Evolutionary conservation across 2,888 invertebrate genomes (phyloP), one percentile per base, ranked within the genome.

Genomic region (Calephelis perditalis): DNA sequence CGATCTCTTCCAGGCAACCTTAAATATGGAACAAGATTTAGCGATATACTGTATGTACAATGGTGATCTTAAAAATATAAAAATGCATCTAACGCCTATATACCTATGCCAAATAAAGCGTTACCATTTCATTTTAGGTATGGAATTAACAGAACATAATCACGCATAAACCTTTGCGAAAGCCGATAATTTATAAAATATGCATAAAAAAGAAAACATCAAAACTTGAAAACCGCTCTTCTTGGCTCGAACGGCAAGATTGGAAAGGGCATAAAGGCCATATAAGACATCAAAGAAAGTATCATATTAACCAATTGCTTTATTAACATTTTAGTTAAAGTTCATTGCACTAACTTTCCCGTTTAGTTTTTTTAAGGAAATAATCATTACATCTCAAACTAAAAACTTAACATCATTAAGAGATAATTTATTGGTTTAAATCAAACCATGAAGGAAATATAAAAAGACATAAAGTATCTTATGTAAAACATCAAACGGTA

Each of bases 401-500:
- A 52, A 10, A 52, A 52, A 10, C 26, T 49, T 47, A 26, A 47
- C 9, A 10, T 26, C 49, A 26, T 40, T 7, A 8, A 52, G 9
- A 52, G 26, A 49, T 26, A 15, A 26, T 49, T 26, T 49, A 49
- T 49, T 49, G 49, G 15, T 52, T 52, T 52, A 52, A 11, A 52
- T 35, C 11, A 54, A 49, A 12, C 26, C 15, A 49, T 49, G 49
- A 26, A 35, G 35, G 36, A 15, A 36, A 54, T 54, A 35, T 54
- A 15, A 56, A 47, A 37, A 49, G 45, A 60, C 9, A 62, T 55
- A 61, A 59, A 62, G 55, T 47, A 47, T 45, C 12, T 12, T 12
- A 58, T 56, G 12, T 40, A 62, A 58, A 54, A 54, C 36, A 54
- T 54, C 54, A 11, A 54, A 54, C 52, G 52, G 52, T 54, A 54